Evolutionary conservation across 2,888 invertebrate species (phyloP), one percentile per base, ranked within the genome.

Genomic region (Leucophenga maculata): DNA sequence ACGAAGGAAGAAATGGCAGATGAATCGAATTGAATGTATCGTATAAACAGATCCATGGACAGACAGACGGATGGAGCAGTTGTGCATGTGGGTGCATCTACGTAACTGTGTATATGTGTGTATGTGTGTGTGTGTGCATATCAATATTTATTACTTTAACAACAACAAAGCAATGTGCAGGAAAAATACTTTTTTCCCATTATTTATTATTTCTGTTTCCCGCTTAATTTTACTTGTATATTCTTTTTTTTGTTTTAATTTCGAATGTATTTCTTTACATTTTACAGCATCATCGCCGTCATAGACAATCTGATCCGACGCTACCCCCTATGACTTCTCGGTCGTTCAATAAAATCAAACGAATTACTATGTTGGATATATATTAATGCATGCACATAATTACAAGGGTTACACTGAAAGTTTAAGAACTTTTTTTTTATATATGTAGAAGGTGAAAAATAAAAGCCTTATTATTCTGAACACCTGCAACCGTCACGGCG

Each of bases 191-290:
- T 69, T 64, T 74, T 77, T 77, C 74, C 75, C 39, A 77, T 75
- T 77, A 76, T 77, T 77, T 77, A 77, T 77, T 76, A 22, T 55
- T 26, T 57, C 22, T 69, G 22, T 6, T n/a, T 9, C 6, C 54
- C 16, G 50, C 32, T 57, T 65, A 32, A 14, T 11, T 39, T 57
- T 65, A 26, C 18, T 50, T 8, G 4, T 14, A 4, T 18, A 8
- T 64, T 48, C 22, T 22, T 50, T 54, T 50, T 54, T 46, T 44
- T 72, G 70, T 71, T 62, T 75, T 75, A 32, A 26, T 48, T 70
- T 74, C 79, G 72, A 83, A 77, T 80, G 80, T 83, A 80, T 80
- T 80, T 80, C 83, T 82, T 80, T 78, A n/a, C n/a, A 82, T 83
- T 82, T 14, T 22, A 44, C 79, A 82, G 76, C 76, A 80, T 72